Conservation (phyloP, 2,113 vertebrate species). For the Chlorodrepanis virens region DNA sequence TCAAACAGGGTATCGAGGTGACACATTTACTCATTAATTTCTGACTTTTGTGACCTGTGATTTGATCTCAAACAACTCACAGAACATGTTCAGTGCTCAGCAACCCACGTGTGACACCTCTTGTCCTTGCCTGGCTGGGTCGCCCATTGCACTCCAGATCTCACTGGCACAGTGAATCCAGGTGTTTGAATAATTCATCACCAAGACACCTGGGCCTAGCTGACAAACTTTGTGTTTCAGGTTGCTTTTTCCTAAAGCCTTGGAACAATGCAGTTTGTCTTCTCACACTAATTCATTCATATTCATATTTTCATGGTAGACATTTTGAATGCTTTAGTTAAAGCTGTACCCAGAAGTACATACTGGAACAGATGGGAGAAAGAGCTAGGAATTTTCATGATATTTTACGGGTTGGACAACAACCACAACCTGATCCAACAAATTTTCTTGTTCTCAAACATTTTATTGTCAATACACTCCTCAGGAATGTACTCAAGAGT, state of each 20-base stretch:
- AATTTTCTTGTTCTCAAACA: constrained; percentile 59
- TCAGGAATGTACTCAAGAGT: constrained; percentile 59
- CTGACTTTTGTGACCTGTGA: not conserved
- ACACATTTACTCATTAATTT: not conserved
- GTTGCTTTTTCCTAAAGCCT: not conserved
- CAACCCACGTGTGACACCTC: rapidly evolving
- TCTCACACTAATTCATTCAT: not conserved
- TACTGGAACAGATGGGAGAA: constrained; percentile 27
- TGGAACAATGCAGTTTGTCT: not conserved
- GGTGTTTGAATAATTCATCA: not conserved
- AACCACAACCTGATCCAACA: constrained; percentile 54
- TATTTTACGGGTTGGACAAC: constrained; percentile 42
- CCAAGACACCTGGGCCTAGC: not conserved
- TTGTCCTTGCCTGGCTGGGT: not conserved
- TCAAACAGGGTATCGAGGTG: not conserved
- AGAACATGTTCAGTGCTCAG: not conserved
- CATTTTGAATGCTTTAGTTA: not conserved
- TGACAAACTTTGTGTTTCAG: not conserved
- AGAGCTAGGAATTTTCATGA: constrained; percentile 32
- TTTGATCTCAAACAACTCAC: not conserved
- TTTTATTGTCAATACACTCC: constrained; percentile 52
- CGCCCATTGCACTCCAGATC: not conserved
- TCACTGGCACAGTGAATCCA: not conserved
- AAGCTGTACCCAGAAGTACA: not conserved
- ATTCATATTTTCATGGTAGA: not conserved